Evolutionary conservation across 2,888 invertebrate species (phyloP), one percentile per base, ranked within the genome.

Genomic region (Chydorus sphaericus): DNA sequence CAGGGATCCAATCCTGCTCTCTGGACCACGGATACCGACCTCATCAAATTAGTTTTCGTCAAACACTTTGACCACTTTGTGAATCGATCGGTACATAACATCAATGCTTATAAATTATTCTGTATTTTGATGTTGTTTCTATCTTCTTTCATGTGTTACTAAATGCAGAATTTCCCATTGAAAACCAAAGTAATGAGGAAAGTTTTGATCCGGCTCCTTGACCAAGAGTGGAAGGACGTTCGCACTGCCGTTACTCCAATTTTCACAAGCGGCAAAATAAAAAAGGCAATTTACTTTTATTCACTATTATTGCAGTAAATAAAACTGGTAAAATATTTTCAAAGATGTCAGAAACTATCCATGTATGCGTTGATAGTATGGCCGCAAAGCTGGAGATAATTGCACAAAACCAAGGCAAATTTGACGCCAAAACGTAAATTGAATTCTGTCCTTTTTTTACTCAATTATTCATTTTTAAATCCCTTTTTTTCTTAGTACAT

Each of bases 151-250:
- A n/a, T n/a, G n/a, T n/a, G n/a, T n/a, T n/a, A n/a, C n/a, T n/a
- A n/a, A n/a, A n/a, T 50, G 18, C 23, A 52, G 50, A 36, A 16
- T 30, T 56, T 56, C 36, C 11, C 31, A 8, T 7, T 56, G 2
- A 23, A 30, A 8, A 36, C 26, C 51, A 56, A 50, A 31, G 30
- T 54, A 18, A 20, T 56, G 33, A 51, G 56, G 11, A 56, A 54
- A 37, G 54, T 56, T 28, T 11, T 56, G 23, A 31, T 31, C 16
- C n/a, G 54, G 7, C 26, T 50, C 23, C 30, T 31, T 7, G 50
- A 54, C 50, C 49, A 48, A 36, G 56, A 54, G 18, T 56, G 56
- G 56, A 56, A 56, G 36, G 56, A 48, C n/a, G 48, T 56, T 14
- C 51, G 56, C 5, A 29, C 56, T n/a, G 29, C 56, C 16, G 31